These are phyloP conservation scores for Channallabes apus DNA, from an alignment of 2,797 vertebrate species.

Conservation along the genomic window DNA sequence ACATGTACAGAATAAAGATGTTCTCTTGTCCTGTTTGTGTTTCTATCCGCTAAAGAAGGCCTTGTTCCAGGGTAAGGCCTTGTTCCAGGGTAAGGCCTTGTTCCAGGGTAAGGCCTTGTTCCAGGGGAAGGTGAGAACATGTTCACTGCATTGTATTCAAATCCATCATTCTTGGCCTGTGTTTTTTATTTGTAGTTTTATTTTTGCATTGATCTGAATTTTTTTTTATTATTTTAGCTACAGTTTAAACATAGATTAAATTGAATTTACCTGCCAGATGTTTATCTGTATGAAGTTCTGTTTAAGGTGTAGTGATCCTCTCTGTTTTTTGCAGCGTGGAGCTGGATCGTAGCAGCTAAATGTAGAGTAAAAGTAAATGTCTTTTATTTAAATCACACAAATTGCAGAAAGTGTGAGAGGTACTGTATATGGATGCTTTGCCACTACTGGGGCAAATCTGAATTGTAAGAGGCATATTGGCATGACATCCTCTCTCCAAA, in stretches of 20 bases:
- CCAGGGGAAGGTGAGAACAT: no score
- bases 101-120: no score
- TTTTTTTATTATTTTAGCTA: no score
- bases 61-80: no score
- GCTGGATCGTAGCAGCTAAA: constrained; percentile 30
- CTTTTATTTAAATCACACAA: background rate
- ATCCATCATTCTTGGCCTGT: no score
- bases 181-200: no score
- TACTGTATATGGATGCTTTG: background rate
- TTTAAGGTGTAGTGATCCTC: background rate
- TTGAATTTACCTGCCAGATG: background rate
- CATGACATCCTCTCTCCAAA: background rate
- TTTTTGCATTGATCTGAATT: no score
- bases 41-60: no score
- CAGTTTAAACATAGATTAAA: background rate
- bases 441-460: background rate
- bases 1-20: no score
- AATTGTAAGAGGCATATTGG: background rate
- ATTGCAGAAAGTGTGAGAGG: background rate
- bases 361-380: constrained; percentile 9
- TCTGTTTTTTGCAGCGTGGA: constrained; percentile 37
- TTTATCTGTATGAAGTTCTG: background rate
- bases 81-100: no score
- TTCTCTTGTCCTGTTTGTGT: no score
- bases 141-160: no score